Percentiles rank a stretch among this genome's conserved stretches.
phyloP scores from a whole-genome alignment of 2,113 vertebrate genomes.

The Trichechus manatus region DNA sequence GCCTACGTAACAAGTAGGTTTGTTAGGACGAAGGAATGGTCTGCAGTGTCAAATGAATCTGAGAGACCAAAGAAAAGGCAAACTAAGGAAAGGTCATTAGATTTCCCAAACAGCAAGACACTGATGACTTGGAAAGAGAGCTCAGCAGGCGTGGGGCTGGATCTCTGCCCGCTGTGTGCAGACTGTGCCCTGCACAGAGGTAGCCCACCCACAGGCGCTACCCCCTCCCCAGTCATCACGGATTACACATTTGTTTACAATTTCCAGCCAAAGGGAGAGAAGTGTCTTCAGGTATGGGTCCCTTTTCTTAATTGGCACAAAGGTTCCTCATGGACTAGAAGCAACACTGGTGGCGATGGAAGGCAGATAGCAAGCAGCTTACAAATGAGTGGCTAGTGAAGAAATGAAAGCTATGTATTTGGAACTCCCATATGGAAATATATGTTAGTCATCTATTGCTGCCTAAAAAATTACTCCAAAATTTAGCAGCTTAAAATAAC shows the following conservation, averaged over 20 bases:
- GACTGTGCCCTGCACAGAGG: not conserved
- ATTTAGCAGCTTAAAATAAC: not conserved
- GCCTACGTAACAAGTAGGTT: not conserved
- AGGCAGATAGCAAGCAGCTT: not conserved
- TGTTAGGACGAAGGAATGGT: not conserved
- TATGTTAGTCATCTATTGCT: not conserved
- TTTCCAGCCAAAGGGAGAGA: not conserved
- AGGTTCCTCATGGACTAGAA: not conserved
- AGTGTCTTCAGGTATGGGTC: not conserved
- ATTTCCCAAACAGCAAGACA: not conserved
- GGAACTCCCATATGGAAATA: not conserved
- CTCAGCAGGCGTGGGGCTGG: not conserved
- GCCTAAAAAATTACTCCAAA: conserved; percentile 8
- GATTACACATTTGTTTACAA: too few relatives aligned
- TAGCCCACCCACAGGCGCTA: not conserved
- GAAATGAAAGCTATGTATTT: not conserved
- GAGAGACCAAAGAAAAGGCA: not conserved
- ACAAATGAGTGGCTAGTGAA: not conserved
- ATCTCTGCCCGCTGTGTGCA: accelerated
- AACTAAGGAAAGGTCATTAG: not conserved
- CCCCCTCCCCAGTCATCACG: not conserved
- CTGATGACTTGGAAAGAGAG: not conserved
- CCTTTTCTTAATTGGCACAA: not conserved
- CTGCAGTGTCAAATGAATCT: not conserved
- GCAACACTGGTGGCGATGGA: not conserved